Base-by-base conservation (phyloP, 2,888 invertebrate genomes). In the Nebria brevicollis region DNA sequence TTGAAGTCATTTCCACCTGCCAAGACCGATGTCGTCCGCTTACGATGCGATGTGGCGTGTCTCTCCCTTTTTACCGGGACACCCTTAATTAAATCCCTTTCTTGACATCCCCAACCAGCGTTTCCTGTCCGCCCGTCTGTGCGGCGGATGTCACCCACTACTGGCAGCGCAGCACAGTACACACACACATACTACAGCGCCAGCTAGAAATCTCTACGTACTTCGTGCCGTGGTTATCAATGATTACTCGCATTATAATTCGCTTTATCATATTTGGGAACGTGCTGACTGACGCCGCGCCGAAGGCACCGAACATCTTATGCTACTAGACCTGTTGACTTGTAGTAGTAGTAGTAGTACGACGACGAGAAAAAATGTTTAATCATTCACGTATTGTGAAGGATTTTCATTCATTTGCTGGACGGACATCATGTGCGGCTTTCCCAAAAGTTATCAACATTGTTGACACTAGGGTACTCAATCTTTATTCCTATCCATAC, bases 41-140 rank as follows among this genome's bases (percentile, higher is more conserved):
- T 66, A 66, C 64, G 43, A 77, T 66, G 77, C 66, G 64, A 34
- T 70, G 70, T 34, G 77, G 72, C 79, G 66, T 74, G 73, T 79
- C 80, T 75, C 75, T 76, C 81, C 75, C 88, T 88, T 89, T 89
- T 89, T 89, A 88, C 88, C 54, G 54, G 54, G 86, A 86, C 87
- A 86, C 88, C 81, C 88, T 88, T 89, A 89, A 89, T 89, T 89
- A 89, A 89, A 89, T 89, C 89, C 89, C 88, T 88, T 88, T 89
- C 88, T 81, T 89, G 89, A 89, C 89, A 89, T 89, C 87, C 66
- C 66, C 66, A 25, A 15, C 66, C 15, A 7, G 66, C 66, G 66
- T 66, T 66, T 66, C 66, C 66, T 66, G 11, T 66, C 66, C 66
- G 66, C 66, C 72, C 72, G 20, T 34, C 34, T 34, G 34, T 34